Percentiles rank a stretch among this genome's conserved stretches.
phyloP scores from a whole-genome alignment of 1,140 invertebrate species.

The Lutraria rhynchaena region DNA sequence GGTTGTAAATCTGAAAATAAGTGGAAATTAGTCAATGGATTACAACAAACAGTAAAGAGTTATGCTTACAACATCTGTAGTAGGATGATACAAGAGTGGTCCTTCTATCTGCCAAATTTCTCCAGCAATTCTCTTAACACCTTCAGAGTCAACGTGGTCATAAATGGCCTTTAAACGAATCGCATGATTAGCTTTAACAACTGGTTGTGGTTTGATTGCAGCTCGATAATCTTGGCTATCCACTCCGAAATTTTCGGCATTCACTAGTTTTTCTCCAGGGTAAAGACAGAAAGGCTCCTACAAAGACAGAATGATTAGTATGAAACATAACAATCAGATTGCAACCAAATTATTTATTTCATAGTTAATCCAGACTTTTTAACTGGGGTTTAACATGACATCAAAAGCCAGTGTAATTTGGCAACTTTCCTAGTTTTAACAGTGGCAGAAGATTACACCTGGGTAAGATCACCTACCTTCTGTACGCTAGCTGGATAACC shows the following conservation, averaged over 20 bases:
- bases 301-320: constrained; percentile 37
- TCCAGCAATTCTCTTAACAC: constrained; percentile 76
- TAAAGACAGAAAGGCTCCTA: constrained; percentile 84
- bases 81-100: constrained; percentile 73
- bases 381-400: background rate
- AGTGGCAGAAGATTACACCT: too few relatives aligned
- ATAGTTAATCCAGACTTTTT: background rate
- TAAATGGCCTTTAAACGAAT: constrained; percentile 77
- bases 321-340: background rate
- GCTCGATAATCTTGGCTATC: constrained; percentile 53
- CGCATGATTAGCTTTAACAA: constrained; percentile 79
- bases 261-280: constrained; percentile 81
- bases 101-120: constrained; percentile 81
- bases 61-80: constrained; percentile 71
- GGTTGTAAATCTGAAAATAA: too few relatives aligned
- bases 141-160: constrained; percentile 77
- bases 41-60: too few relatives aligned
- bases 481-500: too few relatives aligned
- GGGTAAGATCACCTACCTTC: too few relatives aligned
- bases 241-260: constrained; percentile 64
- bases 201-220: constrained; percentile 76
- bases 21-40: too few relatives aligned
- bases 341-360: background rate
- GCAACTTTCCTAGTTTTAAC: too few relatives aligned
- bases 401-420: too few relatives aligned